phyloP scores from a whole-genome alignment of 2,888 invertebrate species.

The Resseliella maxima region DNA sequence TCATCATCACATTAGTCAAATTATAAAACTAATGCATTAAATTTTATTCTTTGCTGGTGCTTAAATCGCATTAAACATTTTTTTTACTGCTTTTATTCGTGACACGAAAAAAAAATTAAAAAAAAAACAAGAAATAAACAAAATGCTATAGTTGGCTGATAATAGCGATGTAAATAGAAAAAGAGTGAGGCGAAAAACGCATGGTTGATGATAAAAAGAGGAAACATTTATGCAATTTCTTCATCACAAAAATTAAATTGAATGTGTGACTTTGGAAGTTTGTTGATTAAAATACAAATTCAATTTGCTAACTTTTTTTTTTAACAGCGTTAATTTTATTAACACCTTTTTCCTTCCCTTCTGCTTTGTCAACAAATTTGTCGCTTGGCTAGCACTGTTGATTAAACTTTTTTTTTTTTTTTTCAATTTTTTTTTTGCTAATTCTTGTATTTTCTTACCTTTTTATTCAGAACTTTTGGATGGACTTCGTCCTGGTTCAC shows the following conservation, averaged over 20 bases:
- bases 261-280: constrained; percentile 27
- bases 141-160: not conserved
- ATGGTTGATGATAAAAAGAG: too few relatives aligned
- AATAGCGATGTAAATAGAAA: not conserved
- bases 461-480: constrained; percentile 86
- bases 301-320: not conserved
- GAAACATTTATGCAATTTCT: not conserved
- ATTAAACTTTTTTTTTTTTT: not conserved
- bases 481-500: constrained; percentile 84
- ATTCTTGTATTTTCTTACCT: too few relatives aligned
- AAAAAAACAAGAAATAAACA: not conserved
- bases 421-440: not conserved
- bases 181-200: too few relatives aligned
- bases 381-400: not conserved
- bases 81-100: too few relatives aligned
- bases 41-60: not conserved
- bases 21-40: not conserved
- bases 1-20: not conserved
- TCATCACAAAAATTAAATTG: not conserved
- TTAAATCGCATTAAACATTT: too few relatives aligned
- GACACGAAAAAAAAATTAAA: too few relatives aligned
- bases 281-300: not conserved
- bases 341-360: not conserved
- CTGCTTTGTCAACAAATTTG: not conserved
- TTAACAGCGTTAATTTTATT: not conserved